A percentile compares a stretch with the other conserved stretches of the same genome.
Conservation (phyloP, 1,140 invertebrate species). For the Riptortus pedestris region DNA sequence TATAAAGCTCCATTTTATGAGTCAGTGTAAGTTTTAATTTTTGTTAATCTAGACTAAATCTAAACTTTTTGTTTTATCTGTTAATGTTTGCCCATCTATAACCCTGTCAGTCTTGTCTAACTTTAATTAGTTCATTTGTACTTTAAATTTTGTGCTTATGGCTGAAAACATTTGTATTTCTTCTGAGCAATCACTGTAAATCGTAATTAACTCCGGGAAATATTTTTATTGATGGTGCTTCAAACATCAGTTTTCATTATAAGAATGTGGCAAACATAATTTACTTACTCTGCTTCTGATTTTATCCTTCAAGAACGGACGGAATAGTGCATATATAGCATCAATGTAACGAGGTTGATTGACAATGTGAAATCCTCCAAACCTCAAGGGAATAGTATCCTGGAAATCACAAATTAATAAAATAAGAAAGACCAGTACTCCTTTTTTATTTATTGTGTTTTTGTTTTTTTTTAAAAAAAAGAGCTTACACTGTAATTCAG, state of each 20-base stretch:
- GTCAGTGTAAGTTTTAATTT: too few relatives aligned
- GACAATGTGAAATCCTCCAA: slow-evolving; percentile 38
- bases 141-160: too few relatives aligned
- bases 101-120: not conserved
- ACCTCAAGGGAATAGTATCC: slow-evolving; percentile 38
- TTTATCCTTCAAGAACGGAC: slow-evolving; percentile 40
- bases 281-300: slow-evolving; percentile 33
- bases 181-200: too few relatives aligned
- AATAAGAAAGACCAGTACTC: too few relatives aligned
- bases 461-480: not conserved
- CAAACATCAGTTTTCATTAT: not conserved
- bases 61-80: too few relatives aligned
- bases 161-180: too few relatives aligned
- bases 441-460: too few relatives aligned
- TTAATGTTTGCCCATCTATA: not conserved
- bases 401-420: slow-evolving; percentile 34
- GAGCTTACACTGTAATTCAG: not conserved
- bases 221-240: not conserved
- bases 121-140: not conserved
- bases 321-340: slow-evolving; percentile 37
- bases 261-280: not conserved
- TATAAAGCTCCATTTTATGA: too few relatives aligned
- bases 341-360: slow-evolving; percentile 40
- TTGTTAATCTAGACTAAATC: too few relatives aligned
- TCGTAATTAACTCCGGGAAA: not conserved